Base-by-base conservation (phyloP, 2,797 vertebrate genomes). In the Nasua narica region DNA sequence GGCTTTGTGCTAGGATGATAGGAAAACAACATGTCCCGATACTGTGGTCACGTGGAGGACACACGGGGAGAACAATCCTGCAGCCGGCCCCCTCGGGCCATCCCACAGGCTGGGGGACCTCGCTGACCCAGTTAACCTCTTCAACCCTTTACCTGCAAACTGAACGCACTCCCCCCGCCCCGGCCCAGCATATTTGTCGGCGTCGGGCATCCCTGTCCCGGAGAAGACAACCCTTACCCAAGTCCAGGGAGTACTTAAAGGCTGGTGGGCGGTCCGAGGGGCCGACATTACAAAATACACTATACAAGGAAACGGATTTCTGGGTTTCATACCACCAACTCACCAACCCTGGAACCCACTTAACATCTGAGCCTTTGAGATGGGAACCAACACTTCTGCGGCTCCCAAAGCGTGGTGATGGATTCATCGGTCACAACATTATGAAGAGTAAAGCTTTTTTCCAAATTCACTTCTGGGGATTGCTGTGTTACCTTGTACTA, bases 181-280 rank as follows among this genome's bases (percentile, higher is more conserved):
- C 8, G 7, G 8, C 69, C 37, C 18, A 10, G 18, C n/a, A 35
- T n/a, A 40, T 3, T 50, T 48, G 27, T 78, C 5, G 27, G 27
- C 1, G 2, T n/a, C 79, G 29, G 48, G 2, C 1, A 0, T 25
- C 37, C 21, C 6, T 0, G 7, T 32, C 50, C 29, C 5, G 19
- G 7, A 35, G 56, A 84, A n/a, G 2, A 69, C 35, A 46, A 29
- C 40, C 10, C 3, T 23, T 54, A n/a, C 40, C 78, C 27, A 65
- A 69, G 58, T 1, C n/a, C 5, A 23, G 56, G 32, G 8, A 46
- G 4, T 25, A 23, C 46, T 32, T 50, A 43, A 62, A 67, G 11
- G 35, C 11, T 12, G 2, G 0, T 3, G 4, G 9, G 23, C 74
- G 10, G 16, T 87, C 52, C 50, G 62, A 8, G 0, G 6, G 0